These are phyloP conservation scores for Orchesellides sinensis DNA, from an alignment of 2,888 invertebrate genomes.

Conservation along the genomic window DNA sequence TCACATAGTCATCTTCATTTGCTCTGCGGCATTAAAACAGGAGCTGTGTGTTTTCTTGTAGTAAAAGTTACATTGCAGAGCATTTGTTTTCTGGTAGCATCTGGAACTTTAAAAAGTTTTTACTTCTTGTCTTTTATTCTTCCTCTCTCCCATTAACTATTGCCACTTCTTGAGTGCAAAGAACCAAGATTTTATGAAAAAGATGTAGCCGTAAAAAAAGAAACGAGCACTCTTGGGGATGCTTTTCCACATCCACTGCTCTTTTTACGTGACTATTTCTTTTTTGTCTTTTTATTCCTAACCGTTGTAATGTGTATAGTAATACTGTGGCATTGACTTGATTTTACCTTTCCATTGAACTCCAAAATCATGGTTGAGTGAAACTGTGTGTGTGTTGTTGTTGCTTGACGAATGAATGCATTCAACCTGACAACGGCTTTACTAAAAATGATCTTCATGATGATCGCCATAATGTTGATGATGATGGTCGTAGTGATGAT, in stretches of 20 bases:
- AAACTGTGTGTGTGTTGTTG: neutral
- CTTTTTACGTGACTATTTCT: conserved; percentile 55
- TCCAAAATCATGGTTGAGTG: conserved; percentile 27
- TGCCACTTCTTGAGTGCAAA: conserved; percentile 5
- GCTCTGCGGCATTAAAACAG: neutral
- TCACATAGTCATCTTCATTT: conserved; percentile 53
- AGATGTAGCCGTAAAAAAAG: conserved; percentile 44
- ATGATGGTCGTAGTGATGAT: conserved; percentile 48
- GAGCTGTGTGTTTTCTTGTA: neutral
- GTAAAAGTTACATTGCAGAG: neutral
- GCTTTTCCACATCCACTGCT: conserved; percentile 50
- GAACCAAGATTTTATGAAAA: conserved; percentile 45
- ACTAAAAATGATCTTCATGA: conserved; percentile 34
- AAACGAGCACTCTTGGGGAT: conserved; percentile 61
- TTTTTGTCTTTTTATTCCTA: conserved; percentile 27
- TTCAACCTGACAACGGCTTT: conserved; percentile 17
- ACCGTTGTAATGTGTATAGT: neutral
- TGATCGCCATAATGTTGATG: conserved; percentile 42
- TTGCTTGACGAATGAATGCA: conserved; percentile 30
- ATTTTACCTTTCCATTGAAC: conserved; percentile 61
- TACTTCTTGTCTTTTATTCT: conserved; percentile 2
- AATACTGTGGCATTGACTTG: conserved; percentile 50
- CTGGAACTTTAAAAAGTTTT: conserved; percentile 54
- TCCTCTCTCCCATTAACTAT: neutral
- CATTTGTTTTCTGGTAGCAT: conserved; percentile 50